Base-by-base conservation (phyloP, 2,113 vertebrate genomes). In the Ramphastos sulfuratus region DNA sequence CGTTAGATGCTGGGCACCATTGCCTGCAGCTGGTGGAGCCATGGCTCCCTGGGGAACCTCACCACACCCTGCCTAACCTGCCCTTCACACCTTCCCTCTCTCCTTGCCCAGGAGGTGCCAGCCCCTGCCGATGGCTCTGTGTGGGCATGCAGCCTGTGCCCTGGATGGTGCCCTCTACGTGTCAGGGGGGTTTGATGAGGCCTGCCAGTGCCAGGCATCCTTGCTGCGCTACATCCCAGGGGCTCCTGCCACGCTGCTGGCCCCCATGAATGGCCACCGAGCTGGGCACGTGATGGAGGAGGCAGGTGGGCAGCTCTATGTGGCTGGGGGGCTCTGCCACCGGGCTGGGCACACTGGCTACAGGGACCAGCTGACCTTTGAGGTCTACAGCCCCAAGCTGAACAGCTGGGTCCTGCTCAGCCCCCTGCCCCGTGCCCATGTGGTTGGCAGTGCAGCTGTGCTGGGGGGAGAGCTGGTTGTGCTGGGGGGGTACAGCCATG, bases 251-350 rank as follows among this genome's bases (percentile, higher is more conserved):
- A 92, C 59, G 1, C 21, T 74, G 25, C 92, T 97, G 82, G 96
- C 97, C 30, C 93, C 98, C 35, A 98, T 98, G 98, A 82, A 97
- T 1, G 92, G 94, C 7, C 94, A 97, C 19, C 93, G 98, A 67
- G 98, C 98, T 10, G 97, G 97, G 12, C 98, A 98, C 6, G 4
- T 97, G 84, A 98, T 98, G 98, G 96, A 97, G 71, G 96, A 97
- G 33, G 88, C 98, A 0, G 96, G 97, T 6, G 97, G 97, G 39
- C 95, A 92, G 46, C 90, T 98, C 55, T 98, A 98, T 3, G 98
- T 98, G 71, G 98, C 98, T 0, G 98, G 98, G 25, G 98, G 98
- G 7, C 30, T 98, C 20, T 95, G 93, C 56, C 92, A 96, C 82
- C 39, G 28, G 65, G 92, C 88, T 0, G 96, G 97, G 48, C 67